A percentile compares a stretch with the other conserved stretches of the same genome.
Evolutionary conservation across 2,888 invertebrate genomes (phyloP).

Genomic region (Trachelus iudaicus): DNA sequence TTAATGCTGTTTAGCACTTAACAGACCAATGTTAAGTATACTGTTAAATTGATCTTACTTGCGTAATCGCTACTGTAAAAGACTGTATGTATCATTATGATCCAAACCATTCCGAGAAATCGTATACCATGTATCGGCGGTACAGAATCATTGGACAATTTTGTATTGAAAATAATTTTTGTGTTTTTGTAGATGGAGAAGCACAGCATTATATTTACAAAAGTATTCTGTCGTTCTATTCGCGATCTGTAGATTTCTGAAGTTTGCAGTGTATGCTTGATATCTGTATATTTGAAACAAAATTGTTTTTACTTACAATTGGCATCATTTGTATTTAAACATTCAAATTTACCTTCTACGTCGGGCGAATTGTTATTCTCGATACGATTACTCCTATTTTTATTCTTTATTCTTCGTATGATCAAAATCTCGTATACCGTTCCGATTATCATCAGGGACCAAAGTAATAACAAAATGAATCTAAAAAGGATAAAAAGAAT

Average conservation of each 20-base stretch:
- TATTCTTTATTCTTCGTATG: slow-evolving; percentile 37
- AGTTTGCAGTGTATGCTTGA: slow-evolving; percentile 27
- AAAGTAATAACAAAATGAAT: slow-evolving; percentile 34
- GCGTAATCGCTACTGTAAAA: slow-evolving; percentile 62
- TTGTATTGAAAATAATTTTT: slow-evolving; percentile 62
- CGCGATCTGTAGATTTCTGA: slow-evolving; percentile 35
- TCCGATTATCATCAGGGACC: slow-evolving; percentile 52
- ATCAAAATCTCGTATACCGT: slow-evolving; percentile 57
- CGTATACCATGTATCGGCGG: slow-evolving; percentile 67
- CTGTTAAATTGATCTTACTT: slow-evolving; percentile 35
- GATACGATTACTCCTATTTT: slow-evolving; percentile 10
- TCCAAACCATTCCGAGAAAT: slow-evolving; percentile 71
- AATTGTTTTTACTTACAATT: neutral
- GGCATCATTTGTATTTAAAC: neutral
- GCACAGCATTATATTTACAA: slow-evolving; percentile 58
- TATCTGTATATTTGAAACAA: slow-evolving; percentile 17
- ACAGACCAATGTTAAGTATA: neutral
- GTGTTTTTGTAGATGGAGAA: slow-evolving; percentile 69
- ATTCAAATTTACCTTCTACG: slow-evolving; percentile 3
- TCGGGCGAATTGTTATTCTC: slow-evolving; percentile 36
- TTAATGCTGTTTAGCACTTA: neutral
- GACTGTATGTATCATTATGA: slow-evolving; percentile 68
- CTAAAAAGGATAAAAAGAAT: slow-evolving; percentile 29
- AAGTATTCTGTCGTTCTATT: slow-evolving; percentile 22
- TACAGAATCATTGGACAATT: slow-evolving; percentile 56